Base-by-base conservation (phyloP, 2,113 vertebrate genomes). In the Pseudopodoces humilis region DNA sequence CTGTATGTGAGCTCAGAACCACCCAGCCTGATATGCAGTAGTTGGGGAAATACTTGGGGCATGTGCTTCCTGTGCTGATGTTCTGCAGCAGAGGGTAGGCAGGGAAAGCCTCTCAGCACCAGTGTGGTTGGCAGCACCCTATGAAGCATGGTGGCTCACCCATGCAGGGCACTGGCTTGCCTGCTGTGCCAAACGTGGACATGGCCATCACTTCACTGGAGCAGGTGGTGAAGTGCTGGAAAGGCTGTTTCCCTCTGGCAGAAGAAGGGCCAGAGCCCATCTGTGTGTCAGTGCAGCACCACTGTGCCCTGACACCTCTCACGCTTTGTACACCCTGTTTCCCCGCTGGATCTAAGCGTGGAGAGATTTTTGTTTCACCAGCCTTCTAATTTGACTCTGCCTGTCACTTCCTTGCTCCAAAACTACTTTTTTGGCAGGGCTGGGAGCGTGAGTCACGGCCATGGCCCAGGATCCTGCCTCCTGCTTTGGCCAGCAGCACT, bases 391-490 rank as follows among this genome's bases (percentile, higher is more conserved):
- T 83, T 79, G 92, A 80, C 56, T 56, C 80, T 97, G 63, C 80
- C 28, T 86, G 67, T 96, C 16, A 13, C 86, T 93, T 94, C 68
- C 75, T 95, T 22, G 13, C 93, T 97, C 95, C 97, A 97, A 81
- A 97, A 96, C 97, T 98, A 97, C 97, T 97, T 68, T 64, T 96
- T 97, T 98, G 98, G 97, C 97, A 98, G 92, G 27, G 35, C 7
- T 0, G 2, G 33, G 83, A 68, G 81, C 35, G 15, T 97, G 97
- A 97, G 92, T 98, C 97, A 97, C 0, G 2, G 83, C 88, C 1
- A 0, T 94, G 95, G 92, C 65, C 77, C 65, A 6, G 59, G 86
- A 91, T 95, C 92, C 94, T 53, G 43, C 88, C 90, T 97, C 82
- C 77, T 0, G 24, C 85, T 95, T 83, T 94, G 89, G 92, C 96